A percentile compares a stretch with the other conserved stretches of the same genome.
These are phyloP conservation scores for Synanthedon andrenaeformis DNA, from an alignment of 2,888 invertebrate species.

Conservation along the genomic window DNA sequence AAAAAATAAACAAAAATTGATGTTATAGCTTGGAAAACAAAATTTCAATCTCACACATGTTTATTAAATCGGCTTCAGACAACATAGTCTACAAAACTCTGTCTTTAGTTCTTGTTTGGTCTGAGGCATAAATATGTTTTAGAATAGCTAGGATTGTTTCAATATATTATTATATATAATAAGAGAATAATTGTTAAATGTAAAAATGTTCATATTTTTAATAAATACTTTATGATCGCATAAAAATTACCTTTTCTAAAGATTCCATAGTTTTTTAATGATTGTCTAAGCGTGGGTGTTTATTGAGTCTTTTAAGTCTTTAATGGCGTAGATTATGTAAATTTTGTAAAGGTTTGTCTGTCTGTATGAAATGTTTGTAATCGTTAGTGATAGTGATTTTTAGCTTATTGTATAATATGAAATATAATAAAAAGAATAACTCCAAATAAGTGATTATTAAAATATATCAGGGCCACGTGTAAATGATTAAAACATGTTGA, in stretches of 20 bases:
- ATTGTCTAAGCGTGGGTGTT: slow-evolving; percentile 14
- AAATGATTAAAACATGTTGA: slow-evolving; percentile 16
- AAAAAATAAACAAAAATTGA: no score
- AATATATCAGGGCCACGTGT: neutral
- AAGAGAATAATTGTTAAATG: neutral
- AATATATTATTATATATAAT: neutral
- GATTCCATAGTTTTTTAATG: slow-evolving; percentile 55
- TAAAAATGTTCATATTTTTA: slow-evolving; percentile 36
- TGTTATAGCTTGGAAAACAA: no score
- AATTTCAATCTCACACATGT: no score
- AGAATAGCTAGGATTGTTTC: neutral
- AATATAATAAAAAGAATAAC: neutral
- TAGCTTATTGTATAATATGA: slow-evolving; percentile 21
- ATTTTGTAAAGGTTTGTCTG: slow-evolving; percentile 52
- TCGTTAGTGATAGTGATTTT: neutral
- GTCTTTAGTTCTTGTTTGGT: no score
- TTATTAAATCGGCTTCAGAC: no score
- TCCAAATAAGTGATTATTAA: neutral
- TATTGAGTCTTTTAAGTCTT: slow-evolving; percentile 26
- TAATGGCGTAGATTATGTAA: slow-evolving; percentile 33
- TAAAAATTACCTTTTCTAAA: slow-evolving; percentile 19
- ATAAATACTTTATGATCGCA: slow-evolving; percentile 15
- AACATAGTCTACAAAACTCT: no score
- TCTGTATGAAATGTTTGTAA: neutral
- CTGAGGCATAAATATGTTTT: neutral